Conservation (phyloP, 2,797 vertebrate genomes). For the Botia kubotai region DNA sequence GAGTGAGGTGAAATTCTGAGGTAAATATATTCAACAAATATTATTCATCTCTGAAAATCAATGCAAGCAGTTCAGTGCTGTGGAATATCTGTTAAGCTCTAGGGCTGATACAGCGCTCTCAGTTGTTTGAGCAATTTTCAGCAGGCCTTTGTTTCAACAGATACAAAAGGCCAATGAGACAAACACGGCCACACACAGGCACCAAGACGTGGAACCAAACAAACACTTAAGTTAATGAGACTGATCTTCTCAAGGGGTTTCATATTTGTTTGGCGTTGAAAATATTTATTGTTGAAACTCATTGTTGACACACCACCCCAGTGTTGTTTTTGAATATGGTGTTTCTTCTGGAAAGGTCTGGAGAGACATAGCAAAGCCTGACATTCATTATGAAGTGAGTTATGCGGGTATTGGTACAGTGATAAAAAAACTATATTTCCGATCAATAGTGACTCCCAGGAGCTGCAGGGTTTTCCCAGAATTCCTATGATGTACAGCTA, state of each 20-base stretch:
- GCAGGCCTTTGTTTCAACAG: constrained; percentile 13
- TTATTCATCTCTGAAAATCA: constrained; percentile 11
- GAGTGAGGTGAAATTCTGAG: neutral
- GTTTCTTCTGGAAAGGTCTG: constrained; percentile 3
- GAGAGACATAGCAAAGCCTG: neutral
- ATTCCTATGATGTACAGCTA: neutral
- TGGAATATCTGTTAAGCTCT: constrained; percentile 2
- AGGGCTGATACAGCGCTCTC: neutral
- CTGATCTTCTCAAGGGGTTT: constrained; percentile 10
- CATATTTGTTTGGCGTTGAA: neutral
- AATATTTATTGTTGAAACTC: neutral
- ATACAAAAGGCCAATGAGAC: constrained; percentile 19
- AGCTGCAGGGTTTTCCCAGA: neutral
- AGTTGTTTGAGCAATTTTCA: constrained; percentile 31
- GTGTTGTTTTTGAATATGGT: constrained; percentile 17
- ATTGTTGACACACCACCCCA: neutral
- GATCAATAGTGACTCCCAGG: neutral
- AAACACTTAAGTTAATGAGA: neutral
- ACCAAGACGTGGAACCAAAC: neutral
- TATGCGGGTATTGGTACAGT: neutral
- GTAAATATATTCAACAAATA: constrained; percentile 17
- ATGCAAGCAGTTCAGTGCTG: constrained; percentile 1
- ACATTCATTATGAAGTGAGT: constrained; percentile 36
- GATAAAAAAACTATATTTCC: neutral
- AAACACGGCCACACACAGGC: neutral